phyloP scores from a whole-genome alignment of 2,888 invertebrate genomes.

The Parasteatoda lunata region DNA sequence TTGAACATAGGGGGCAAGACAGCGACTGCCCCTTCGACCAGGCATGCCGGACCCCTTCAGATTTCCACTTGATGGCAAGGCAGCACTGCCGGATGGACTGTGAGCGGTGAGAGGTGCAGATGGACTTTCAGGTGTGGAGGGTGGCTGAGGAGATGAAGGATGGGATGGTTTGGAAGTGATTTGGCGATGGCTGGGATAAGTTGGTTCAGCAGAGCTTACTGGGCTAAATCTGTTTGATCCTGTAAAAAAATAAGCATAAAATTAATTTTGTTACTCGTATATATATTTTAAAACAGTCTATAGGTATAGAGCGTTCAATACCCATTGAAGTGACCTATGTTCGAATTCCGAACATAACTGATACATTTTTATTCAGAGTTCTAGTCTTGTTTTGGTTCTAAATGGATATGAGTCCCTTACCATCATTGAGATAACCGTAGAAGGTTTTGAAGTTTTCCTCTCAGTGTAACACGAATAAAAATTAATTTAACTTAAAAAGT shows the following conservation, averaged over 20 bases:
- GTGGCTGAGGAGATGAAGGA: conserved; percentile 34
- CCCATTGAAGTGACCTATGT: not conserved
- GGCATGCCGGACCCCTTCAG: conserved; percentile 30
- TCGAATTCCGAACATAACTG: too few species aligned
- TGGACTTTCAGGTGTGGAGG: conserved; percentile 46
- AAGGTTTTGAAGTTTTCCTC: too few species aligned
- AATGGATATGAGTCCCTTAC: too few species aligned
- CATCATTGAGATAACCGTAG: too few species aligned
- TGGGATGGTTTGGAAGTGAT: conserved; percentile 25
- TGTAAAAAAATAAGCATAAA: not conserved
- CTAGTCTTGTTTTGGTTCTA: too few species aligned
- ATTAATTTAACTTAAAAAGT: too few species aligned
- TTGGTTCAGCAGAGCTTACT: conserved; percentile 39
- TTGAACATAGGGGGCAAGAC: conserved; percentile 59
- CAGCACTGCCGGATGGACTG: conserved; percentile 59
- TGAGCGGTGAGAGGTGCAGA: conserved; percentile 51
- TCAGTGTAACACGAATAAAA: too few species aligned
- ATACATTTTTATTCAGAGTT: too few species aligned
- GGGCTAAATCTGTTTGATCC: conserved; percentile 57
- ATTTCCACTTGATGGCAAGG: conserved; percentile 52
- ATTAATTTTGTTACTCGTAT: not conserved
- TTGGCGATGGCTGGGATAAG: conserved; percentile 38
- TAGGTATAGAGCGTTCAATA: not conserved
- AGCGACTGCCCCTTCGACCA: conserved; percentile 40
- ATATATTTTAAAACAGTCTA: not conserved